A percentile compares a stretch with the other conserved stretches of the same genome.
These are phyloP conservation scores for Colius striatus DNA, from an alignment of 2,113 vertebrate species.

Conservation along the genomic window DNA sequence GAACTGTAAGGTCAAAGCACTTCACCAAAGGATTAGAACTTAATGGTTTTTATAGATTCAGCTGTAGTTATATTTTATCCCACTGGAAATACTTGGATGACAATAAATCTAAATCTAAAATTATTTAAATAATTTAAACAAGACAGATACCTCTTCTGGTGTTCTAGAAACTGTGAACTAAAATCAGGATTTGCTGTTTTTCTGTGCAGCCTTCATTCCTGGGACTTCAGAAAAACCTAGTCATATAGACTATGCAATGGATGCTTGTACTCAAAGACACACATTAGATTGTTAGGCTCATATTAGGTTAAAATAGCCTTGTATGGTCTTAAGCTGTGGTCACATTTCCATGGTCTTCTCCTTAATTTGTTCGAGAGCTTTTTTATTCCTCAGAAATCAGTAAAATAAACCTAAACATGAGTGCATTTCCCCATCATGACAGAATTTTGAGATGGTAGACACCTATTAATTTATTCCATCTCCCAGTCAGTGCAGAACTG, in stretches of 20 bases:
- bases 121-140: not conserved
- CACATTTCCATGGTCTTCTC: not conserved
- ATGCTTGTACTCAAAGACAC: not conserved
- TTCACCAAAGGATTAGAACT: not conserved
- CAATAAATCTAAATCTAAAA: not conserved
- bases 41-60: not conserved
- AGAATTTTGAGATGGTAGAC: not conserved
- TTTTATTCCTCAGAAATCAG: not conserved
- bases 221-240: not conserved
- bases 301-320: not conserved
- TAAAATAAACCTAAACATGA: not conserved
- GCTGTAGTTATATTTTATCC: not conserved
- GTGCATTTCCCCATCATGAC: not conserved
- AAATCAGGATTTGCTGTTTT: not conserved
- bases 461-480: not conserved
- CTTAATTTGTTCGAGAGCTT: not conserved
- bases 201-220: not conserved
- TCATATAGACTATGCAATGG: not conserved
- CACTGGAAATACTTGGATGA: not conserved
- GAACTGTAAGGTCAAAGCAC: not conserved
- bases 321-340: not conserved
- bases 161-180: too few species aligned
- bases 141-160: not conserved
- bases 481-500: not conserved
- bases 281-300: not conserved